Evolutionary conservation across 2,797 vertebrate species (phyloP).

Genomic region (Sebastolobus alascanus): DNA sequence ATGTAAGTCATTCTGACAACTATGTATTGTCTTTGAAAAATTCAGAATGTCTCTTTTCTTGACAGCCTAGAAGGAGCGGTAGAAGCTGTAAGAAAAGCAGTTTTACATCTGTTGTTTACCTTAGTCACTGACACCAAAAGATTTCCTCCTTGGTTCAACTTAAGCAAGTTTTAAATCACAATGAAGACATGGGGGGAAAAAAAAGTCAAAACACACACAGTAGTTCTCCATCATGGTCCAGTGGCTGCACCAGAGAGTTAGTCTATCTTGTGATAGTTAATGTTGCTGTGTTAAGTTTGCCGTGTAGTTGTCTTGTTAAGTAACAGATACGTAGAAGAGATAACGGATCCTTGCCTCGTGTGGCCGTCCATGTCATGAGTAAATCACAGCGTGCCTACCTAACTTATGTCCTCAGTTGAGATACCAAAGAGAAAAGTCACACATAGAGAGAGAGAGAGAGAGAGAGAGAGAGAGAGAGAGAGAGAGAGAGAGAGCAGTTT

Average conservation of each 20-base stretch:
- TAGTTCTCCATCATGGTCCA: constrained; percentile 16
- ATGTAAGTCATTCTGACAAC: constrained; percentile 63
- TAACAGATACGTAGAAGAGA: constrained; percentile 12
- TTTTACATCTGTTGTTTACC: constrained; percentile 57
- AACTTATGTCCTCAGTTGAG: constrained; percentile 15
- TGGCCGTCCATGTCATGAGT: constrained; percentile 24
- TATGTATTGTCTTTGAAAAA: constrained; percentile 60
- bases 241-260: background rate
- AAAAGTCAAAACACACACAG: background rate
- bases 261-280: background rate
- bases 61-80: constrained; percentile 47
- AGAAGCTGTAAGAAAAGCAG: constrained; percentile 44
- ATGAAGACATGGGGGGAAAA: background rate
- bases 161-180: constrained; percentile 6
- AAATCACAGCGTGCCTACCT: constrained; percentile 18
- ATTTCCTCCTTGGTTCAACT: constrained; percentile 30
- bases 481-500: background rate
- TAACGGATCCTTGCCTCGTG: background rate
- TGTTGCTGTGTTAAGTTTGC: constrained; percentile 55
- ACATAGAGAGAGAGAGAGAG: background rate
- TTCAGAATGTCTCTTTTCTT: constrained; percentile 35
- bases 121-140: constrained; percentile 38
- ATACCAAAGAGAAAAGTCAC: constrained; percentile 38
- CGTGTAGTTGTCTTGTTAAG: constrained; percentile 27
- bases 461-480: background rate